phyloP scores from a whole-genome alignment of 2,113 vertebrate genomes.

The Geococcyx californianus region DNA sequence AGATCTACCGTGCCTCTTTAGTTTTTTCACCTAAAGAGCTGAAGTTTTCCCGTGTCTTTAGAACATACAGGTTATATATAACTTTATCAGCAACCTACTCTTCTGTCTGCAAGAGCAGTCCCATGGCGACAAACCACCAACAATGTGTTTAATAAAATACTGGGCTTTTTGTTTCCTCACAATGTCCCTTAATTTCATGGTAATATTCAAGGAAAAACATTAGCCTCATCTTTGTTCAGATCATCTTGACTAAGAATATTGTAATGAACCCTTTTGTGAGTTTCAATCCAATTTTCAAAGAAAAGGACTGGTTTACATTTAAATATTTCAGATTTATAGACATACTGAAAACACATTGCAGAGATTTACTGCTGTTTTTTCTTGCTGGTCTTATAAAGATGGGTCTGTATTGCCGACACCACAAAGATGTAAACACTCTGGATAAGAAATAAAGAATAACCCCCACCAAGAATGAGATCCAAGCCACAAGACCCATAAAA shows the following conservation, averaged over 20 bases:
- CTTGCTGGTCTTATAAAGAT: conserved; percentile 47
- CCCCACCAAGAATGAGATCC: conserved; percentile 49
- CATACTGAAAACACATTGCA: conserved; percentile 63
- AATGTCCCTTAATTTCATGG: neutral
- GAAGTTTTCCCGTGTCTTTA: neutral
- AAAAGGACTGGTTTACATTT: conserved; percentile 33
- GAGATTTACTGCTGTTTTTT: conserved; percentile 50
- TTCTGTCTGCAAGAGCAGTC: neutral
- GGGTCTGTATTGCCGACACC: conserved; percentile 49
- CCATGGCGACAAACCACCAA: neutral
- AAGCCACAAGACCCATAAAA: conserved; percentile 62
- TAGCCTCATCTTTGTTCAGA: conserved; percentile 9
- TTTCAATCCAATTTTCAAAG: conserved; percentile 27
- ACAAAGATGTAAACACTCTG: conserved; percentile 66
- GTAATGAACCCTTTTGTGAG: neutral
- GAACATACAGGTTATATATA: neutral
- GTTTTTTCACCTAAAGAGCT: neutral
- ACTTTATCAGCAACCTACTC: neutral
- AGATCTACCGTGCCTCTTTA: neutral
- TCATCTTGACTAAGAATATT: conserved; percentile 11
- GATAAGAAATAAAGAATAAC: conserved; percentile 48
- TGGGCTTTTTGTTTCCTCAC: neutral
- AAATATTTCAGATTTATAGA: conserved; percentile 57
- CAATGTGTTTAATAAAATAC: neutral
- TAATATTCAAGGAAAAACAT: neutral